These are phyloP conservation scores for Rhingia campestris DNA, from an alignment of 2,888 invertebrate species.

Conservation along the genomic window DNA sequence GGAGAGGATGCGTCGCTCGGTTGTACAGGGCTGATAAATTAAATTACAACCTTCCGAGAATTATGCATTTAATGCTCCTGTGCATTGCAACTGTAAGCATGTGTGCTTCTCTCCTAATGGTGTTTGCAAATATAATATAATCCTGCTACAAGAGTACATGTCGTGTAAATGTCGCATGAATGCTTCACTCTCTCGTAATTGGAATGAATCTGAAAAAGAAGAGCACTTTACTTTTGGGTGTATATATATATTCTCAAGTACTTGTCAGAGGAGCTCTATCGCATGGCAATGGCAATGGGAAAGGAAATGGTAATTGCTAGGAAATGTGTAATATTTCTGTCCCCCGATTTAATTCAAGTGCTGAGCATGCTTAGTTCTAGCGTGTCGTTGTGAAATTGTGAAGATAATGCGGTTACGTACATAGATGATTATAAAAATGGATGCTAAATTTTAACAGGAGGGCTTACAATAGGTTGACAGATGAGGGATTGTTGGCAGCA, in stretches of 20 bases:
- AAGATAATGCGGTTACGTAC: no score
- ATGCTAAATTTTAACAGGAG: no score
- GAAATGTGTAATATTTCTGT: slow-evolving; percentile 11
- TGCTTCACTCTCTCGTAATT: slow-evolving; percentile 61
- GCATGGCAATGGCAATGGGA: slow-evolving; percentile 12
- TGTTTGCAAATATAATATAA: slow-evolving; percentile 68
- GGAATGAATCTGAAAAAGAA: slow-evolving; percentile 63
- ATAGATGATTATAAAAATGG: no score
- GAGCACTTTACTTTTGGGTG: slow-evolving; percentile 33
- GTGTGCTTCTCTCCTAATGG: slow-evolving; percentile 62
- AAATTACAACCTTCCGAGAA: slow-evolving; percentile 70
- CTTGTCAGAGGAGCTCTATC: slow-evolving; percentile 28
- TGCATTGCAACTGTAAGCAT: slow-evolving; percentile 59
- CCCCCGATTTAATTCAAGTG: slow-evolving; percentile 21
- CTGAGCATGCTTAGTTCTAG: background rate
- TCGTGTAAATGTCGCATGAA: slow-evolving; percentile 71
- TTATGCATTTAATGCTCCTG: slow-evolving; percentile 70
- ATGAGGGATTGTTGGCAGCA: no score
- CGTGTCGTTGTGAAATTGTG: background rate
- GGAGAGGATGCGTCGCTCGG: slow-evolving; percentile 34
- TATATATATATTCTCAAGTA: slow-evolving; percentile 26
- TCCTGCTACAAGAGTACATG: slow-evolving; percentile 68
- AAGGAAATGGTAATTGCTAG: slow-evolving; percentile 2
- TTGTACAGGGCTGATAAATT: slow-evolving; percentile 53
- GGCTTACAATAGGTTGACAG: no score